Evolutionary conservation across 1,140 invertebrate genomes (phyloP).

Genomic region (Caerostris darwini): DNA sequence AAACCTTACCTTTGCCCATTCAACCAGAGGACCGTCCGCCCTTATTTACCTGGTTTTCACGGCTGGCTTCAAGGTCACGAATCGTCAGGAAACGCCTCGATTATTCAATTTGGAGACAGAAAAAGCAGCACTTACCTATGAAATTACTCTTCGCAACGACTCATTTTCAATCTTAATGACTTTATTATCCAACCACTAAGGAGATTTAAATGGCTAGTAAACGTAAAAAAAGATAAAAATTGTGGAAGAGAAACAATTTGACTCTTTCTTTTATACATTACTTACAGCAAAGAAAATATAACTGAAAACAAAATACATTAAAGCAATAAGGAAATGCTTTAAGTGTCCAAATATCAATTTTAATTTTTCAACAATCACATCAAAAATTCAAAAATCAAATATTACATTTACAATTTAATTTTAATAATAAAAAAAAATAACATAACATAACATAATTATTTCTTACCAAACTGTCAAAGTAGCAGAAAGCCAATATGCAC

Average conservation of each 20-base stretch:
- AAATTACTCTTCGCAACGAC: not conserved
- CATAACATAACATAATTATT: not conserved
- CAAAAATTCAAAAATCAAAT: not conserved
- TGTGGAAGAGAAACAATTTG: not conserved
- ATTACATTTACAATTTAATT: not conserved
- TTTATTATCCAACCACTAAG: not conserved
- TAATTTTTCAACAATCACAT: not conserved
- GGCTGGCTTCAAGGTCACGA: not conserved
- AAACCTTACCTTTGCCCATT: constrained; percentile 7
- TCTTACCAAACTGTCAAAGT: constrained; percentile 35
- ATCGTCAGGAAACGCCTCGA: not conserved
- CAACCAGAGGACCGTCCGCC: not conserved
- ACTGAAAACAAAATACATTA: not conserved
- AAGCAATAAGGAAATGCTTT: not conserved
- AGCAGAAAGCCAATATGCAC: constrained; percentile 43
- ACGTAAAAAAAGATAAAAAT: not conserved
- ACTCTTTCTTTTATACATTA: not conserved
- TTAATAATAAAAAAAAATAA: not conserved
- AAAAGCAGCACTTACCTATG: not conserved
- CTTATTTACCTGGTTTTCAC: constrained; percentile 5
- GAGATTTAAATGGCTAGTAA: constrained; percentile 2
- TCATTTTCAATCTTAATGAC: not conserved
- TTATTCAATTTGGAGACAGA: not conserved
- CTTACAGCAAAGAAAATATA: not conserved
- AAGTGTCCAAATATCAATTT: not conserved